Percentiles rank a stretch among this genome's conserved stretches.
Conservation (phyloP, 2,797 vertebrate genomes). For the Megaceryle alcyon region DNA sequence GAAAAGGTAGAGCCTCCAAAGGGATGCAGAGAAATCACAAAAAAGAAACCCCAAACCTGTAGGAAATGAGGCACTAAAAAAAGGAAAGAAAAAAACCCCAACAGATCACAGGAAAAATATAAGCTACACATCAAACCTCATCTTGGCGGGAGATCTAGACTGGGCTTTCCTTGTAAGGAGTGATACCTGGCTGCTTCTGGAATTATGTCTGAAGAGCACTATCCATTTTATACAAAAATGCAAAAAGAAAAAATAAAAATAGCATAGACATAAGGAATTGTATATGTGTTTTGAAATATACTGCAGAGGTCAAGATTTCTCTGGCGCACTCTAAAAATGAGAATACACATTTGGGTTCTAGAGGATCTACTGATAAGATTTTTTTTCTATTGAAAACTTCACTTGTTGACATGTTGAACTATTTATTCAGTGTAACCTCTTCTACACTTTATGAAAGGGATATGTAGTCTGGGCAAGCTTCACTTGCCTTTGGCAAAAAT, state of each 20-base stretch:
- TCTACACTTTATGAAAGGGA: conserved; percentile 33
- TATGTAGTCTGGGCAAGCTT: conserved; percentile 42
- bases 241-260: not conserved
- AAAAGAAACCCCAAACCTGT: not conserved
- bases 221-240: not conserved
- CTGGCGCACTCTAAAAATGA: not conserved
- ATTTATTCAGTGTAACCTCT: conserved; percentile 37
- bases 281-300: not conserved
- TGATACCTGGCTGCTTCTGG: not conserved
- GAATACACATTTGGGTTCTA: not conserved
- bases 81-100: not conserved
- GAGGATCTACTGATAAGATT: not conserved
- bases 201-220: not conserved
- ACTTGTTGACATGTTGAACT: conserved; percentile 24
- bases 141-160: conserved; percentile 1
- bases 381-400: not conserved
- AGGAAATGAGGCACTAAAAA: not conserved
- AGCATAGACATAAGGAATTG: not conserved
- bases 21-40: conserved; percentile 53
- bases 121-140: conserved; percentile 40
- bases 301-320: not conserved
- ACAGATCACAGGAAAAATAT: conserved; percentile 54
- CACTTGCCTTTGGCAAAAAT: conserved; percentile 48
- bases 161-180: not conserved
- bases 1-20: conserved; percentile 66